Evolutionary conservation across 2,888 invertebrate genomes (phyloP), one percentile per base, ranked within the genome.

Genomic region (Escarpia spicata): DNA sequence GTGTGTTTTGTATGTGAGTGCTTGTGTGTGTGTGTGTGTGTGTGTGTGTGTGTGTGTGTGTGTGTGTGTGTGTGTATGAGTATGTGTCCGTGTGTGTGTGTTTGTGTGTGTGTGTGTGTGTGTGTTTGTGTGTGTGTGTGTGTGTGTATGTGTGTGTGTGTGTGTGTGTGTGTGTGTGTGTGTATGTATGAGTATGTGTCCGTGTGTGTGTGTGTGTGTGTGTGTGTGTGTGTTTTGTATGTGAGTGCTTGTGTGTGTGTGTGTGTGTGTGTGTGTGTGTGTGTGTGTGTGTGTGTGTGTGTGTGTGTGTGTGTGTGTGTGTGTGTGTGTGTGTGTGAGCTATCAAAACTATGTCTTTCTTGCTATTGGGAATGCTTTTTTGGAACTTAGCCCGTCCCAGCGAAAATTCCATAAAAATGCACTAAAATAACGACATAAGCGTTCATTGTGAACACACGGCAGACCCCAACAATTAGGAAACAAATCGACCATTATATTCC

Each of bases 31-130:
- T 37, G 37, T 90, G 90, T 90, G 4, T 43, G 90, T 90, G 90
- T 90, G 90, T 43, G 90, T 90, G 90, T 90, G 90, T 43, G 90
- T 90, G 90, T 90, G 90, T 43, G 90, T 90, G 90, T 90, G 90
- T 43, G 90, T 90, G 90, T 90, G 90, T 43, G 90, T 90, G 90
- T 90, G 90, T 43, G 90, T 90, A 4, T 90, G 90, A 0, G 90
- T 90, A 4, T 3, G 90, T 43, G 90, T 3, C n/a, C n/a, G 90
- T 90, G 90, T 3, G 90, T 90, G 90, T 3, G 90, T 37, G 37
- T 37, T 0, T 37, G 90, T 3, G 90, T 43, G 90, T 37, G 37
- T 0, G 37, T 37, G 1, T 37, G 37, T 37, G 37, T 37, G 37
- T 37, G 37, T 37, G 37, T 90, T 2, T 90, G 4, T 43, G 90